Percentiles rank a stretch among this genome's conserved stretches.
phyloP scores from a whole-genome alignment of 2,888 invertebrate species.

The Caenorhabditis imperialis region DNA sequence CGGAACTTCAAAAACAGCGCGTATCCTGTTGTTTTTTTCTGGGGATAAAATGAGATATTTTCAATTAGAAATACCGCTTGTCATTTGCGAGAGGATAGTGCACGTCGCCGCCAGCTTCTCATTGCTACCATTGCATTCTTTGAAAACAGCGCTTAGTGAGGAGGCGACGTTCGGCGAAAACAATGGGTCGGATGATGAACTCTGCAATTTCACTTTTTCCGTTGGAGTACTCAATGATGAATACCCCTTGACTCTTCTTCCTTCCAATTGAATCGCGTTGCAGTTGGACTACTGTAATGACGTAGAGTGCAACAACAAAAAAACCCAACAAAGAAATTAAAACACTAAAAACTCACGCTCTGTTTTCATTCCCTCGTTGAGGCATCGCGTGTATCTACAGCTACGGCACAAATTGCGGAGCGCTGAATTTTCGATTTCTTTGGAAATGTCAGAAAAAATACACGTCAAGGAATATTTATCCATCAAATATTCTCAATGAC shows the following conservation, averaged over 20 bases:
- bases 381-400: slow-evolving; percentile 71
- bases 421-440: slow-evolving; percentile 59
- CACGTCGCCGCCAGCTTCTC: slow-evolving; percentile 19
- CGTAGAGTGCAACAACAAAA: no score
- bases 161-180: slow-evolving; percentile 45
- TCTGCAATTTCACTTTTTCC: slow-evolving; percentile 16
- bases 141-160: slow-evolving; percentile 37
- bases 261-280: slow-evolving; percentile 71
- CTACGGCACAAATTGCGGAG: slow-evolving; percentile 74
- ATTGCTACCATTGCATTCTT: slow-evolving; percentile 15
- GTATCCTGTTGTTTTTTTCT: slow-evolving; percentile 58
- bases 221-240: no score
- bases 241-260: slow-evolving; percentile 18
- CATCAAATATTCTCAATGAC: no score
- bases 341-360: slow-evolving; percentile 53
- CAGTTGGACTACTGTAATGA: slow-evolving; percentile 69
- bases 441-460: slow-evolving; percentile 1
- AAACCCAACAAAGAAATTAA: neutral
- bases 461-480: slow-evolving; percentile 8
- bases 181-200: slow-evolving; percentile 12
- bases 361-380: slow-evolving; percentile 71
- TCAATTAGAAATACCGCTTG: slow-evolving; percentile 39
- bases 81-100: slow-evolving; percentile 61
- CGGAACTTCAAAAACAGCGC: slow-evolving; percentile 70
- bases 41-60: slow-evolving; percentile 1